A percentile compares a stretch with the other conserved stretches of the same genome.
These are phyloP conservation scores for Drepana arcuata DNA, from an alignment of 1,140 invertebrate species.

Conservation along the genomic window DNA sequence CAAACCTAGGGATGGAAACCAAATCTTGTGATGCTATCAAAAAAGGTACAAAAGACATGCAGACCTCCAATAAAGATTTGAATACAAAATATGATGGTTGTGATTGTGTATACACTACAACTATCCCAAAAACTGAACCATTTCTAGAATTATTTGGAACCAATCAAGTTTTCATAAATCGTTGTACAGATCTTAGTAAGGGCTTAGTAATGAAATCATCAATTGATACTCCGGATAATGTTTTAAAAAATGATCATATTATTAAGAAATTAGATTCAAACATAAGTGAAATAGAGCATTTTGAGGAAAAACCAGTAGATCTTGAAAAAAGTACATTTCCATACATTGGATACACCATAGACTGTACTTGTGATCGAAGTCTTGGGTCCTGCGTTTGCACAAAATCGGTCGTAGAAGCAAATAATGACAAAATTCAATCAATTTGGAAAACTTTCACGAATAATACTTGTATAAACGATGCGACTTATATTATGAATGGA, in stretches of 20 bases:
- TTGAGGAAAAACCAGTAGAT: too few species aligned
- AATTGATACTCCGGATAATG: not conserved
- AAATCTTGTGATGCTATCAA: slow-evolving; percentile 35
- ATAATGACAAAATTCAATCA: slow-evolving; percentile 23
- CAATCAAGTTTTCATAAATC: slow-evolving; percentile 11
- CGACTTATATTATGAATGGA: slow-evolving; percentile 33
- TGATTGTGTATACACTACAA: slow-evolving; percentile 9
- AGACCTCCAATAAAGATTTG: too few species aligned
- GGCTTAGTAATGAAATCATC: too few species aligned
- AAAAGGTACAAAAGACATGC: slow-evolving; percentile 10
- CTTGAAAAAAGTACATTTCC: too few species aligned
- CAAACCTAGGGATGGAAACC: slow-evolving; percentile 18
- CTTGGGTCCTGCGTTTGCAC: slow-evolving; percentile 40
- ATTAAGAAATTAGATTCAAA: too few species aligned
- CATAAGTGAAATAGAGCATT: too few species aligned
- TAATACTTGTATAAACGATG: slow-evolving; percentile 14
- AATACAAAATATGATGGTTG: too few species aligned
- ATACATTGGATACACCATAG: slow-evolving; percentile 43
- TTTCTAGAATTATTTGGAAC: slow-evolving; percentile 4
- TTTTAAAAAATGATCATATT: too few species aligned
- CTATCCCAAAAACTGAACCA: not conserved
- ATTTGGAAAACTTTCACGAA: slow-evolving; percentile 27
- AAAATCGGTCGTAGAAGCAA: slow-evolving; percentile 26
- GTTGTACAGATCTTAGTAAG: slow-evolving; percentile 1
- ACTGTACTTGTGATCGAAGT: slow-evolving; percentile 35